Evolutionary conservation across 2,797 vertebrate species (phyloP).

Genomic region (Gephyroberyx darwinii): DNA sequence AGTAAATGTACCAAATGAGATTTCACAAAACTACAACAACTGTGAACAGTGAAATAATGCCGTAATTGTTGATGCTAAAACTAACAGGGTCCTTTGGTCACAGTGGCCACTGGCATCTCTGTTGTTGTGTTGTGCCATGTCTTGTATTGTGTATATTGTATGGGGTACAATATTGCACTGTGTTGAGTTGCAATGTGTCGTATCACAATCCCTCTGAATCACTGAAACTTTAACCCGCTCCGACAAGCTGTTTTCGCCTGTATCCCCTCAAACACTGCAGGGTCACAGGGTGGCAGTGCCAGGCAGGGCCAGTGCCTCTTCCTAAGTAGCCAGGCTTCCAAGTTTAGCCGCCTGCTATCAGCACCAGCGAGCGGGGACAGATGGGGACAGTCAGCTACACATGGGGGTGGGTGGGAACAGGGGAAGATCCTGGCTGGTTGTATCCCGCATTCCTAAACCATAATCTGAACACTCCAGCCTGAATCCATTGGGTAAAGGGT

Average conservation of each 20-base stretch:
- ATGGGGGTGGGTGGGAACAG: conserved; percentile 1
- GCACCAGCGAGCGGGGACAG: conserved; percentile 69
- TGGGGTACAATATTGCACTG: not conserved
- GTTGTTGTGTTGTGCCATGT: not conserved
- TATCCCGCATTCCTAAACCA: conserved; percentile 70
- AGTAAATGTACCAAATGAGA: not conserved
- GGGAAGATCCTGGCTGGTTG: conserved; percentile 35
- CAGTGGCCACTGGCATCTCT: not conserved
- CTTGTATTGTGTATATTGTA: conserved; percentile 7
- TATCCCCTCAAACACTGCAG: conserved; percentile 65
- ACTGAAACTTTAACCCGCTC: conserved; percentile 56
- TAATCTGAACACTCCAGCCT: conserved; percentile 41
- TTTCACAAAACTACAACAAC: not conserved
- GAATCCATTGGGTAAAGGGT: conserved; percentile 21
- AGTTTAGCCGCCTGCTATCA: conserved; percentile 83
- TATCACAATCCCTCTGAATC: conserved; percentile 58
- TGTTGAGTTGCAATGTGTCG: conserved; percentile 24
- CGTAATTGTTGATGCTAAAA: not conserved
- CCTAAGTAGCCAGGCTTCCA: conserved; percentile 67
- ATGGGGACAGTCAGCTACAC: conserved; percentile 38
- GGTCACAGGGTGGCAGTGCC: conserved; percentile 75
- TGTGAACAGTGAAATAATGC: not conserved
- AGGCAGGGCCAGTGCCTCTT: conserved; percentile 52
- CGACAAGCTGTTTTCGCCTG: conserved; percentile 57
- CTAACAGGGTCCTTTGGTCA: not conserved